A percentile compares a stretch with the other conserved stretches of the same genome.
Conservation (phyloP, 2,113 vertebrate species). For the Columbina picui region DNA sequence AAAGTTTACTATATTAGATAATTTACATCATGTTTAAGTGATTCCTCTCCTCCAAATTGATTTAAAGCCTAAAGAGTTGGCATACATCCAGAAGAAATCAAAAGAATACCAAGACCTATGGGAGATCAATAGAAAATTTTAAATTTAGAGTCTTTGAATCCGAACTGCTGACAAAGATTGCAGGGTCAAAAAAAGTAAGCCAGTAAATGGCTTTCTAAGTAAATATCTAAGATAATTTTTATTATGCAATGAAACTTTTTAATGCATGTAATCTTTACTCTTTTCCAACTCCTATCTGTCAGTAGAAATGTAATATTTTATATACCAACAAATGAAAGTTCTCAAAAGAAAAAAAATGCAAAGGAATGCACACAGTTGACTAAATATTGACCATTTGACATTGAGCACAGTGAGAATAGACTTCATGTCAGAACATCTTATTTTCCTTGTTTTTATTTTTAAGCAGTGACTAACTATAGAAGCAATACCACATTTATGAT, state of each 20-base stretch:
- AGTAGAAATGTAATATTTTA: neutral
- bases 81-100: neutral
- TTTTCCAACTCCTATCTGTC: neutral
- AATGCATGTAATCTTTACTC: neutral
- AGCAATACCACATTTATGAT: neutral
- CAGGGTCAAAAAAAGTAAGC: neutral
- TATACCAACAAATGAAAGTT: neutral
- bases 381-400: neutral
- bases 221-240: conserved; percentile 9
- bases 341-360: neutral
- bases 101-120: neutral
- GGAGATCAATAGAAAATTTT: neutral
- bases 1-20: neutral
- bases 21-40: neutral
- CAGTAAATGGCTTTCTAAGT: conserved; percentile 7
- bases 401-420: neutral
- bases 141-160: conserved; percentile 9
- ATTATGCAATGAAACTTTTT: neutral
- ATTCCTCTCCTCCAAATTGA: neutral
- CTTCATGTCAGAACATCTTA: neutral
- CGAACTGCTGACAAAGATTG: conserved; percentile 48
- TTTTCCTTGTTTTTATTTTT: conserved; percentile 15
- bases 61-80: neutral
- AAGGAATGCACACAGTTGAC: neutral
- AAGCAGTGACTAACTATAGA: neutral